These are phyloP conservation scores for Panopea generosa DNA, from an alignment of 2,888 invertebrate species.

Conservation along the genomic window DNA sequence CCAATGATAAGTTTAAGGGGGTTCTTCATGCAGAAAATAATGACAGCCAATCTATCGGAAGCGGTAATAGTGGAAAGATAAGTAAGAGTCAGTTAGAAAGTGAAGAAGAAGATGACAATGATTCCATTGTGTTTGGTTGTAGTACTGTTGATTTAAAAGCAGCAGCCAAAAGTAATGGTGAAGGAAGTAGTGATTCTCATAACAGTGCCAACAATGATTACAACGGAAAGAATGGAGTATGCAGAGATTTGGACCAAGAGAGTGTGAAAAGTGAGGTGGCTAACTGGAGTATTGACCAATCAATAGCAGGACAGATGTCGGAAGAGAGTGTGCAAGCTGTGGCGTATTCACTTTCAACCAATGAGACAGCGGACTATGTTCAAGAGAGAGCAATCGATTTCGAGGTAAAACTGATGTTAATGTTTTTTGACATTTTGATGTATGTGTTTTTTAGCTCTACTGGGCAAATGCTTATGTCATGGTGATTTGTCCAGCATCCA, in stretches of 20 bases:
- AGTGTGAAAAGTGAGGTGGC: too few species aligned
- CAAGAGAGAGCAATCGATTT: constrained; percentile 43
- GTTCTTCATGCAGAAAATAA: constrained; percentile 43
- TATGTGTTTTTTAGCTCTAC: neutral
- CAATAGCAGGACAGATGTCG: constrained; percentile 30
- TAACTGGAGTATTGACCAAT: constrained; percentile 49
- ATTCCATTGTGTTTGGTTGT: constrained; percentile 51
- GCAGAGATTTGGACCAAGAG: too few species aligned
- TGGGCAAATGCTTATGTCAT: neutral
- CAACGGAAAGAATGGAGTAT: too few species aligned
- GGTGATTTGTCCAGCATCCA: neutral
- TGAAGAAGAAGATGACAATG: constrained; percentile 58
- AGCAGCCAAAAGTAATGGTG: neutral
- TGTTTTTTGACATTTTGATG: neutral
- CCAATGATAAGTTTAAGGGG: constrained; percentile 59
- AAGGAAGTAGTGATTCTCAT: neutral
- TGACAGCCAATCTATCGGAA: constrained; percentile 49
- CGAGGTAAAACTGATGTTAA: constrained; percentile 46
- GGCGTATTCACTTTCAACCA: constrained; percentile 57
- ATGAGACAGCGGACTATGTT: constrained; percentile 40
- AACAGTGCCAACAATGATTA: neutral
- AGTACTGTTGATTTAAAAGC: constrained; percentile 50
- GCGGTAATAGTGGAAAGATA: constrained; percentile 43
- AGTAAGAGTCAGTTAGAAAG: constrained; percentile 14
- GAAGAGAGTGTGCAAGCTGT: constrained; percentile 57